Conservation (phyloP, 2,797 vertebrate genomes). For the Pteronotus mesoamericanus region DNA sequence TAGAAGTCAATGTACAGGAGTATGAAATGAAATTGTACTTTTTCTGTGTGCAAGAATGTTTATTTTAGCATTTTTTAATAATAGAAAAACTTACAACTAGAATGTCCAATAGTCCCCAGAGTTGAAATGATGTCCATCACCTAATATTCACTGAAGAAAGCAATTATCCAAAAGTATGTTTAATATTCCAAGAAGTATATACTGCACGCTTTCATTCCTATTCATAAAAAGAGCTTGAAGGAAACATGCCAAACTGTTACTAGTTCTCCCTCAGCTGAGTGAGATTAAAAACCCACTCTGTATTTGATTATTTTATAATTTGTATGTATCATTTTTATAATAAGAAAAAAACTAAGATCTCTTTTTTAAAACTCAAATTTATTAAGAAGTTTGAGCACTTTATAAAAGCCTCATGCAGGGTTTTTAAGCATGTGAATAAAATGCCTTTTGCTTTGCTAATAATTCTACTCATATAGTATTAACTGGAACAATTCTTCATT, state of each 20-base stretch:
- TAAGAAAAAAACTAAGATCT: constrained; percentile 30
- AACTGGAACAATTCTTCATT: not conserved
- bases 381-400: not conserved
- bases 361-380: constrained; percentile 24
- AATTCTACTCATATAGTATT: not conserved
- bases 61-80: not conserved
- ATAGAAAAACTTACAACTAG: constrained; percentile 29
- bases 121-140: constrained; percentile 9
- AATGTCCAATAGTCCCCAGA: not conserved
- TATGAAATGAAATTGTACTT: constrained; percentile 25
- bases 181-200: not conserved
- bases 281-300: not conserved
- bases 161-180: not conserved
- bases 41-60: constrained; percentile 1
- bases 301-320: constrained; percentile 38
- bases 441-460: constrained; percentile 29
- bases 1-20: not conserved
- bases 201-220: constrained; percentile 10
- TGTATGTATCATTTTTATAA: not conserved
- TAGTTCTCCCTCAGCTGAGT: not conserved
- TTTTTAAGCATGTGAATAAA: constrained; percentile 28
- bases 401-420: not conserved
- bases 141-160: not conserved
- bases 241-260: not conserved
- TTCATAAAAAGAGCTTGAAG: constrained; percentile 26